These are phyloP conservation scores for Lepidochrysops patricia DNA, from an alignment of 2,888 invertebrate species.

Conservation along the genomic window DNA sequence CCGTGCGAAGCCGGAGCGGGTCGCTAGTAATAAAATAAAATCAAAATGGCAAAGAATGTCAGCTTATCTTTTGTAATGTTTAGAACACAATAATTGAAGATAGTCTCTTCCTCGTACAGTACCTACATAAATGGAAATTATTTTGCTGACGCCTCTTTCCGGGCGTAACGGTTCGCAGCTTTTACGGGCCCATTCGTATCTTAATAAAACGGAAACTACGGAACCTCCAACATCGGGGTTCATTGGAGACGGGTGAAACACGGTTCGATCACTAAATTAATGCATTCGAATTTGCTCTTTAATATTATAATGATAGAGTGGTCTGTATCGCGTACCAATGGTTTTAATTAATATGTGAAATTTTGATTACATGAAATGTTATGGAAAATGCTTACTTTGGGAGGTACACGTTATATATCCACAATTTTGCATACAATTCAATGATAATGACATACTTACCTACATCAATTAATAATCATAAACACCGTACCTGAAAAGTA, in stretches of 20 bases:
- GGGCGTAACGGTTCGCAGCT: constrained; percentile 14
- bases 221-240: constrained; percentile 10
- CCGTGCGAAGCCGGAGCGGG: too few relatives aligned
- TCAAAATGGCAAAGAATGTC: too few relatives aligned
- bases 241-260: constrained; percentile 1
- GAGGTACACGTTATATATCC: too few relatives aligned
- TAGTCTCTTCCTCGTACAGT: background rate
- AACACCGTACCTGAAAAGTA: too few relatives aligned
- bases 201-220: constrained; percentile 16
- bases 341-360: background rate
- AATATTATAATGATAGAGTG: background rate
- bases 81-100: too few relatives aligned
- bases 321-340: background rate
- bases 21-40: too few relatives aligned
- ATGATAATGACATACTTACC: too few relatives aligned
- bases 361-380: background rate
- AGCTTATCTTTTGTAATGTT: too few relatives aligned
- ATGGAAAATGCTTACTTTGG: too few relatives aligned
- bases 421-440: too few relatives aligned
- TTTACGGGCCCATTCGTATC: constrained; percentile 16
- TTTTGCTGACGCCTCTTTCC: constrained; percentile 7
- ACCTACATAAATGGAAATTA: background rate
- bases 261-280: constrained; percentile 3
- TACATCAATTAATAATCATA: too few relatives aligned
- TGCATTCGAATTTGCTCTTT: background rate